Base-by-base conservation (phyloP, 37 sponge, comb jelly and placozoan species). In the Cliona cf. orientalis region DNA sequence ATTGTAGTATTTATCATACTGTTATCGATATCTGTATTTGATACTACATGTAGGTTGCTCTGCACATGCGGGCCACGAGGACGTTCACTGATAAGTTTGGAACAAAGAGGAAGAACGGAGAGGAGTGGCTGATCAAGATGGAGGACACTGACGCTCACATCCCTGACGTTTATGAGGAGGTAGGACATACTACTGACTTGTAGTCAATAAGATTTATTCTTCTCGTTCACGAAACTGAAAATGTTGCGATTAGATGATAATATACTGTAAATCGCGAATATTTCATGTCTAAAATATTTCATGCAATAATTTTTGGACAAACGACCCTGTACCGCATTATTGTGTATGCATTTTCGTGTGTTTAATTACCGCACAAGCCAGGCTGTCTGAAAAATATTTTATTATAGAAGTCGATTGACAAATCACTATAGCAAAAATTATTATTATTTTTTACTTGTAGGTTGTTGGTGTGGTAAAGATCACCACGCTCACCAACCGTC, bases 101-200 rank as follows among this genome's bases (percentile, higher is more conserved):
- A 22, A 83, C 85, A 59, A 90, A 78, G 37, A 89, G 95, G 42
- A 97, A 93, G 90, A 99, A 92, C 66, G 99, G 99, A 53, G 99
- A 97, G 79, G 97, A 99, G 73, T 99, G 99, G 99, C 86, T 99
- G 71, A 95, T 99, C 43, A 92, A 92, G 43, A 91, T 99, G 93
- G 93, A 91, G 84, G 97, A 99, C 79, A 95, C 99, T 26, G 99
- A 99, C 42, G 94, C 99, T 45, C 96, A 97, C 89, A 99, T 99
- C 58, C 99, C 99, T 37, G 99, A 92, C 71, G 99, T 99, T 38
- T 95, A 99, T 76, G 99, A 99, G 72, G 94, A 95, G 85, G 92
- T 91, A 44, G 0, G 75, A 17, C 17, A 19, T 49, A 17, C 55
- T 19, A 49, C 14, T 49, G 17, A 11, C 11, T 11, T 49, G 55